Evolutionary conservation across 2,888 invertebrate genomes (phyloP).

Genomic region (Lycia hirtaria): DNA sequence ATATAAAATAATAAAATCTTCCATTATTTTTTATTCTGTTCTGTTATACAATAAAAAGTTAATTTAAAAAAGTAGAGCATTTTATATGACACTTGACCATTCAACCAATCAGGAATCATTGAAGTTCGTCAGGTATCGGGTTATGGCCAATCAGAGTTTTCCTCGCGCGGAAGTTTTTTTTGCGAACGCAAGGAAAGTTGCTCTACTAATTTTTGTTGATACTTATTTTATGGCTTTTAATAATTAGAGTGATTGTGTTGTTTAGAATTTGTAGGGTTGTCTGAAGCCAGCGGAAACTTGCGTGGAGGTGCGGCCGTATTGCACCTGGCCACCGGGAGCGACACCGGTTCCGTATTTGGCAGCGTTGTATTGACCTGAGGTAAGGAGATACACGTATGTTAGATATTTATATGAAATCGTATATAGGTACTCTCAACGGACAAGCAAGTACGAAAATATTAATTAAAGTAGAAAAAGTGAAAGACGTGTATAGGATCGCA

Average conservation of each 20-base stretch:
- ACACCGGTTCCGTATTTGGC: slow-evolving; percentile 69
- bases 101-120: slow-evolving; percentile 21
- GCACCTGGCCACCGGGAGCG: slow-evolving; percentile 58
- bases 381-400: slow-evolving; percentile 17
- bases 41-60: slow-evolving; percentile 19
- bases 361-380: slow-evolving; percentile 80
- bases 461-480: too few relatives aligned
- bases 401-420: too few relatives aligned
- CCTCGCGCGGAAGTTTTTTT: slow-evolving; percentile 16
- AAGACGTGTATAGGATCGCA: too few relatives aligned
- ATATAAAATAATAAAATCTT: neutral
- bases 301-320: slow-evolving; percentile 57
- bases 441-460: too few relatives aligned
- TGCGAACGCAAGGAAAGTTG: slow-evolving; percentile 37
- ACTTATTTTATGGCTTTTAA: slow-evolving; percentile 39
- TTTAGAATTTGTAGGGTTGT: slow-evolving; percentile 75
- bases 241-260: slow-evolving; percentile 30
- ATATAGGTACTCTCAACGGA: too few relatives aligned
- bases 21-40: neutral
- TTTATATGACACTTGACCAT: slow-evolving; percentile 15
- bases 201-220: slow-evolving; percentile 41
- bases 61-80: slow-evolving; percentile 34
- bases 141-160: slow-evolving; percentile 36
- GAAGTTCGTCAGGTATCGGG: slow-evolving; percentile 5
- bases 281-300: slow-evolving; percentile 70